Conservation (phyloP, 2,113 vertebrate genomes). For the Azemiops feae region DNA sequence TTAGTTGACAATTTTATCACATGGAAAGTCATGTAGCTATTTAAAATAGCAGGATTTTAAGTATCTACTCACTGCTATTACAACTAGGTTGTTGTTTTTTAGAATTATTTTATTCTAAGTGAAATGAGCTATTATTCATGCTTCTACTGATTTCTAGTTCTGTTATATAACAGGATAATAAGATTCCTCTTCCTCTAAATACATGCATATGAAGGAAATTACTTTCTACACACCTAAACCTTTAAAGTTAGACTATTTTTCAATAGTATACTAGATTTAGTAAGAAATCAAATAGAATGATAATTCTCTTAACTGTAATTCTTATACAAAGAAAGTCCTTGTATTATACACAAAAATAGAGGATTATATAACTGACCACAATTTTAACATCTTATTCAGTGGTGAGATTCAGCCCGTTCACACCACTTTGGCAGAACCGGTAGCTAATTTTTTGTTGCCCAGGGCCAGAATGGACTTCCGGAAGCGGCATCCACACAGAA, state of each 20-base stretch:
- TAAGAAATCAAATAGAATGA: not conserved
- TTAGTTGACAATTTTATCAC: too few species aligned
- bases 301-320: not conserved
- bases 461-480: too few species aligned
- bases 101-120: constrained; percentile 53
- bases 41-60: constrained; percentile 37
- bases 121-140: constrained; percentile 55
- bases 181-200: constrained; percentile 21
- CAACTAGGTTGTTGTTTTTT: constrained; percentile 32
- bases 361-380: too few species aligned
- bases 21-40: not conserved
- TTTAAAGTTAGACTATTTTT: constrained; percentile 63
- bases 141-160: constrained; percentile 37
- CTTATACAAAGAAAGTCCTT: not conserved
- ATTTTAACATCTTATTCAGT: too few species aligned
- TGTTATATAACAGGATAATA: constrained; percentile 58
- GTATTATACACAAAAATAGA: too few species aligned
- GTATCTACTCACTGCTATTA: constrained; percentile 24
- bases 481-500: too few species aligned
- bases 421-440: too few species aligned
- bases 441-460: too few species aligned
- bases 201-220: constrained; percentile 54
- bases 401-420: too few species aligned
- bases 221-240: constrained; percentile 55
- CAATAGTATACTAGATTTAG: constrained; percentile 48